These are phyloP conservation scores for Rhinopomastus cyanomelas DNA, from an alignment of 2,113 vertebrate genomes.

Conservation along the genomic window DNA sequence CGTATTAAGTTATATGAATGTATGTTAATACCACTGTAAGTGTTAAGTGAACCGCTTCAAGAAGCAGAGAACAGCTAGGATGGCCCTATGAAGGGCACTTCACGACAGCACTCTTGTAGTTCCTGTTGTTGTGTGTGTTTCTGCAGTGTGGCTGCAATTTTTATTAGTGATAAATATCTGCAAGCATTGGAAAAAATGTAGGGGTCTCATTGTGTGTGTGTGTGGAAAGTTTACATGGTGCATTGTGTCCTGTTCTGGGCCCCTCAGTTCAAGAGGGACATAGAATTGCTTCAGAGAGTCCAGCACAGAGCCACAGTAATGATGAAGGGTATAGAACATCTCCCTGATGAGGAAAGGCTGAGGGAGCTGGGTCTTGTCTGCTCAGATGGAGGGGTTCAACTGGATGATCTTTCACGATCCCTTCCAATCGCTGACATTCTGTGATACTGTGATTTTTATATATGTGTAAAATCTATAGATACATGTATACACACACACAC, in stretches of 20 bases:
- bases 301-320: too few relatives aligned
- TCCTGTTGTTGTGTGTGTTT: not conserved
- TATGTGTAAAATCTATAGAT: too few relatives aligned
- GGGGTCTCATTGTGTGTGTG: not conserved
- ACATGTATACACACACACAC: not conserved
- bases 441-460: too few relatives aligned
- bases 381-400: too few relatives aligned
- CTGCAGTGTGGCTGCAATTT: not conserved
- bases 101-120: not conserved
- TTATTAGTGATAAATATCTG: not conserved
- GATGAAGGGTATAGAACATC: too few relatives aligned
- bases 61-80: not conserved
- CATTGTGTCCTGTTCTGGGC: too few relatives aligned
- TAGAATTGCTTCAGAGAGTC: too few relatives aligned
- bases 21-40: not conserved
- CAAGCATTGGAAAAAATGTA: not conserved
- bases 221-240: rapidly evolving
- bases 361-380: too few relatives aligned
- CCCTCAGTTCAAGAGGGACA: too few relatives aligned
- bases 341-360: too few relatives aligned
- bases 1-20: not conserved
- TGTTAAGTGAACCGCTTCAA: not conserved
- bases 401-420: too few relatives aligned
- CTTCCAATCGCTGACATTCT: too few relatives aligned
- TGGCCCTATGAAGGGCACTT: not conserved